phyloP scores from a whole-genome alignment of 1,140 invertebrate species.

The Halesus radiatus region DNA sequence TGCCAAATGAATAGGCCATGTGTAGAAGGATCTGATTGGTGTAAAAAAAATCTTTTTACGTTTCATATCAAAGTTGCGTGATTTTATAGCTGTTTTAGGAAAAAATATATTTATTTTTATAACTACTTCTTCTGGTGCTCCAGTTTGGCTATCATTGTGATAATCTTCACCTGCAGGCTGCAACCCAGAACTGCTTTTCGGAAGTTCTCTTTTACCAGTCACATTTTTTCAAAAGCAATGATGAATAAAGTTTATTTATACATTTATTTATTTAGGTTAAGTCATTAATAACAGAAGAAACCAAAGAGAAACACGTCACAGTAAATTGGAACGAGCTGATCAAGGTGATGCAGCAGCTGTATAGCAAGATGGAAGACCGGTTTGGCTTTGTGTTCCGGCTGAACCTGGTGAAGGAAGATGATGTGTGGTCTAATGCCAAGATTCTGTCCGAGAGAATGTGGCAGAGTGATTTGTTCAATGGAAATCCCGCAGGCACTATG shows the following conservation, averaged over 20 bases:
- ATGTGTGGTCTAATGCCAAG: conserved; percentile 36
- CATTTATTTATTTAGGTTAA: not conserved
- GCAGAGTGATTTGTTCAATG: conserved; percentile 26
- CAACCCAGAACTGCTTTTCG: too few relatives aligned
- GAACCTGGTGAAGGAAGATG: conserved; percentile 1
- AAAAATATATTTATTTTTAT: too few relatives aligned
- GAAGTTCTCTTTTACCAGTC: too few relatives aligned
- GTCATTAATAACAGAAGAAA: not conserved
- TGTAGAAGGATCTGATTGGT: too few relatives aligned
- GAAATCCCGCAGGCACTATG: conserved; percentile 7
- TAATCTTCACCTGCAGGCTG: too few relatives aligned
- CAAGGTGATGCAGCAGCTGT: conserved; percentile 61
- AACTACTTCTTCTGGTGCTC: too few relatives aligned
- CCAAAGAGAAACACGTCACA: conserved; percentile 30
- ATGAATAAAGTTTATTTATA: not conserved
- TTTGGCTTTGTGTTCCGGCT: conserved; percentile 45
- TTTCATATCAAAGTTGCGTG: too few relatives aligned
- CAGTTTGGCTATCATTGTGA: too few relatives aligned
- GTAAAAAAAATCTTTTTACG: too few relatives aligned
- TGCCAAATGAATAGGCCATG: too few relatives aligned
- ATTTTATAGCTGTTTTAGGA: too few relatives aligned
- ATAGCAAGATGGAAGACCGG: conserved; percentile 58
- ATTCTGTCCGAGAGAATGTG: conserved; percentile 30
- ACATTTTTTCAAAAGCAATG: not conserved
- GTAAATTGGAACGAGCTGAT: conserved; percentile 66